Percentiles rank a stretch among this genome's conserved stretches.
These are phyloP conservation scores for Aptenodytes forsteri DNA, from an alignment of 2,113 vertebrate genomes.

Conservation along the genomic window DNA sequence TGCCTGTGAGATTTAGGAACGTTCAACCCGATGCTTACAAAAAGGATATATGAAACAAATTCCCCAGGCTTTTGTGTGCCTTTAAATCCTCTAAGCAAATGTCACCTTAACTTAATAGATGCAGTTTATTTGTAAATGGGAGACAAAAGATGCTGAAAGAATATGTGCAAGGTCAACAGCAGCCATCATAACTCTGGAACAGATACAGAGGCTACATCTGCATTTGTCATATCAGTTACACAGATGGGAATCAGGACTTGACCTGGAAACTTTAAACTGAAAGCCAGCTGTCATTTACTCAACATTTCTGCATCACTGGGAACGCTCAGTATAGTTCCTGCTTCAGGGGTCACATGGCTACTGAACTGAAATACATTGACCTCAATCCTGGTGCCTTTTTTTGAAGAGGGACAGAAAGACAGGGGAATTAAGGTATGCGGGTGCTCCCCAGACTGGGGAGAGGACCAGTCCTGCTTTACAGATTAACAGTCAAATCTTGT, in stretches of 20 bases:
- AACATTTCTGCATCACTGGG: not conserved
- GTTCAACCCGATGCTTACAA: not conserved
- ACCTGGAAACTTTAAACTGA: not conserved
- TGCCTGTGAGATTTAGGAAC: not conserved
- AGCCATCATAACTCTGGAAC: not conserved
- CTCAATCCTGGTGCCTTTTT: not conserved
- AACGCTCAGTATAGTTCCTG: not conserved
- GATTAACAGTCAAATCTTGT: not conserved
- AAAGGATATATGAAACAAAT: not conserved
- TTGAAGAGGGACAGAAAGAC: not conserved
- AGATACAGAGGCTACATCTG: not conserved
- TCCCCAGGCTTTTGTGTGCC: not conserved
- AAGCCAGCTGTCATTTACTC: not conserved
- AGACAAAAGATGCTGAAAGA: not conserved
- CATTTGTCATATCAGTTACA: not conserved
- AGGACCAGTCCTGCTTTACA: not conserved
- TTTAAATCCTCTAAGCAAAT: not conserved
- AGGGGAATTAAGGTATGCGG: not conserved
- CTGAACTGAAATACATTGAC: not conserved
- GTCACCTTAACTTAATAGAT: not conserved
- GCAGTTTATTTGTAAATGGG: not conserved
- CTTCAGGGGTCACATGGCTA: not conserved
- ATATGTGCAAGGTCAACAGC: not conserved
- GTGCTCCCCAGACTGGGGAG: not conserved
- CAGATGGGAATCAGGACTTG: not conserved